A percentile compares a stretch with the other conserved stretches of the same genome.
Evolutionary conservation across 2,113 vertebrate species (phyloP).

Genomic region (Fregata magnificens): DNA sequence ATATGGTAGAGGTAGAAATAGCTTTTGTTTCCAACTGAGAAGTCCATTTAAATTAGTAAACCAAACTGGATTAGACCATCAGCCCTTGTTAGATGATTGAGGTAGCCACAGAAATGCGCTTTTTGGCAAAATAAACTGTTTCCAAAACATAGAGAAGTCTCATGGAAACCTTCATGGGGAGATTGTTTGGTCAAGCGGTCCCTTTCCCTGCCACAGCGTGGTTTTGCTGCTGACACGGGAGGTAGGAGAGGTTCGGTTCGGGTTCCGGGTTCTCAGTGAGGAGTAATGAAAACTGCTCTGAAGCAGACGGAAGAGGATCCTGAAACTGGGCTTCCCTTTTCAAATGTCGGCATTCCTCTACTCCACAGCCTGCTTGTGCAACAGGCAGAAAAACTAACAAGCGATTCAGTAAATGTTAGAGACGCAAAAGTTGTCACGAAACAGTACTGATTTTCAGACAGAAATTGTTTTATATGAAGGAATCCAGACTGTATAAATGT

Average conservation of each 20-base stretch:
- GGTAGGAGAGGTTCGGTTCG: background rate
- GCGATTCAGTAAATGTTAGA: background rate
- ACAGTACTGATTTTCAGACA: background rate
- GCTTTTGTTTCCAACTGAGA: background rate
- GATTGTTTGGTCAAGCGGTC: background rate
- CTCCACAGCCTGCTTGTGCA: background rate
- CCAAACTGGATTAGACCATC: background rate
- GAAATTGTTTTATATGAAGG: background rate
- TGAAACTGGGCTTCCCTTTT: background rate
- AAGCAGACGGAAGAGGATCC: background rate
- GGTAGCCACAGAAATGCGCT: background rate
- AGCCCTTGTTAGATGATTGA: background rate
- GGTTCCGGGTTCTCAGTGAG: background rate
- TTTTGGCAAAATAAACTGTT: background rate
- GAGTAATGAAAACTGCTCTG: background rate
- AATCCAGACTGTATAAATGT: background rate
- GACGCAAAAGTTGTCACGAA: background rate
- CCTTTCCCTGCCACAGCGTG: fast-evolving
- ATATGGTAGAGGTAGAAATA: background rate
- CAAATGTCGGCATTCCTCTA: fast-evolving
- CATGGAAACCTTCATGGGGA: background rate
- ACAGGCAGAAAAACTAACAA: background rate
- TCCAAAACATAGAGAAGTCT: background rate
- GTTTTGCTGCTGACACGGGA: background rate
- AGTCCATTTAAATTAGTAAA: background rate